Evolutionary conservation across 2,797 vertebrate species (phyloP), one percentile per base, ranked within the genome.

Genomic region (Oreochromis grahami): DNA sequence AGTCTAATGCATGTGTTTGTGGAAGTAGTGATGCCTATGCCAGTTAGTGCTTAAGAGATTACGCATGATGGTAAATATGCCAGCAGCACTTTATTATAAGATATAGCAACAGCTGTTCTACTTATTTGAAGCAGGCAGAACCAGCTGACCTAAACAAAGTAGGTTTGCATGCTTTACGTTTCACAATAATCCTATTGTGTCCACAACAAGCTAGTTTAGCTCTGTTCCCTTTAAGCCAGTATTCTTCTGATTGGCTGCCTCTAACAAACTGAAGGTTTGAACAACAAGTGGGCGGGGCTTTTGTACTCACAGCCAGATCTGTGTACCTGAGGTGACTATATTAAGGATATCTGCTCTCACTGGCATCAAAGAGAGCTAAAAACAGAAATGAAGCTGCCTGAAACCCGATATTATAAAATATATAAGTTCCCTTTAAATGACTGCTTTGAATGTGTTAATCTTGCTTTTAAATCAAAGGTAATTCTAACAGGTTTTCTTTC

Each of bases 401-500:
- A 68, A 41, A 68, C 63, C 11, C 13, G 9, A 8, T 70, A 4
- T 45, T 45, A 34, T 48, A 32, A 56, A 55, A 32, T 36, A 70
- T 21, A 48, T 0, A 32, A 19, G 17, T 48, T 48, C 10, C 24
- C 3, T 19, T 74, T 48, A 74, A 74, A 13, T 29, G 43, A 29
- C 13, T 50, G 17, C 43, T 48, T 74, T 29, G 13, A 19, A 11
- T 29, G 6, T 76, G 6, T 45, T 51, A 3, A 24, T 63, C 3
- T 77, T 79, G 6, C 50, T 77, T 81, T 43, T n/a, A 12, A 26
- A 43, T 70, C 2, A 43, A 79, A 29, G 4, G 4, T 51, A 36
- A 81, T 65, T 80, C 13, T 86, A 15, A 86, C 21, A 68, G 68
- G n/a, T 89, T 87, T 87, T 60, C 72, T 86, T 86, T 89, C 48